Evolutionary conservation across 2,113 vertebrate species (phyloP), one percentile per base, ranked within the genome.

Genomic region (Nyctibius bracteatus): DNA sequence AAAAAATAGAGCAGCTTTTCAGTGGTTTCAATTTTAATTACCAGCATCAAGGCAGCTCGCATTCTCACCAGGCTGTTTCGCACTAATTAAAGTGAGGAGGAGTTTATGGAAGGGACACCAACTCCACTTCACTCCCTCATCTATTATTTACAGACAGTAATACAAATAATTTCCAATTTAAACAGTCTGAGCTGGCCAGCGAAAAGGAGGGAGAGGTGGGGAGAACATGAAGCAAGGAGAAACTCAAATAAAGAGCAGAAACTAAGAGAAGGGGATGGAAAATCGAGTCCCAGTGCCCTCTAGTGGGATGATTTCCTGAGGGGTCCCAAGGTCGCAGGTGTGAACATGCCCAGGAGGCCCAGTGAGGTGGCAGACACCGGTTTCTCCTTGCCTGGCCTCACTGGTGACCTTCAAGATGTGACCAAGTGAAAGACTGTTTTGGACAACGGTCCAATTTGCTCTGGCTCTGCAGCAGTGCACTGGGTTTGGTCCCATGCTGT

Each of bases 41-140:
- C 98, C 98, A 99, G 98, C 98, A 98, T 98, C 95, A 98, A 98
- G 98, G 98, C 98, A 98, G 98, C 98, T 98, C 97, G 96, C 98
- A 98, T 99, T 98, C 98, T 98, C 98, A 97, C 98, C 98, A 98
- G 98, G 98, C 98, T 98, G 96, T 98, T 99, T 98, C 98, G 96
- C 98, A 98, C 98, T 99, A 99, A 99, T 99, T 99, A 99, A 99
- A 99, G 99, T 94, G 95, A 97, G 98, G 98, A 98, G 98, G 98
- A 98, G 98, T 99, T 99, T 98, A 98, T 98, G 98, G 98, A 99
- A 99, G 98, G 98, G 98, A 98, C 98, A 98, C 98, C 84, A 97
- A 81, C 94, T 96, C 94, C 77, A 97, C 98, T 98, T 98, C 96
- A 97, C 98, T 98, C 98, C 98, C 98, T 99, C 99, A 99, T 99